Evolutionary conservation across 2,113 vertebrate genomes (phyloP), one percentile per base, ranked within the genome.

Genomic region (Chaenocephalus aceratus): DNA sequence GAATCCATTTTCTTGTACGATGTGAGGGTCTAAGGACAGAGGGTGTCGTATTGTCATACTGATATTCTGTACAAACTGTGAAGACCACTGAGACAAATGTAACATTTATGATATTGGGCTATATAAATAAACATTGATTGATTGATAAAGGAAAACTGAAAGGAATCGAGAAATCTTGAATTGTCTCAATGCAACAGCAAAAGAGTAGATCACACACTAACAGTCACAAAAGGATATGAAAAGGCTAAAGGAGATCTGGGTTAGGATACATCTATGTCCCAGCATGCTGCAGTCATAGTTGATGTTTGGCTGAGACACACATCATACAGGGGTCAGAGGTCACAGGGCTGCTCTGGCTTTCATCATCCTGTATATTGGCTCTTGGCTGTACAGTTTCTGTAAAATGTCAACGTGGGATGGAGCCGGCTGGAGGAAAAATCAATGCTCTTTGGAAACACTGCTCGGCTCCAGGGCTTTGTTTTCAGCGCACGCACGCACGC

Each of bases 301-400:
- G 89, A 89, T 85, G 85, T 82, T 87, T 81, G 74, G 57, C 86
- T 86, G 77, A 88, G 78, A 81, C 86, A 81, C 58, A 70, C 84
- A 90, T 91, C 86, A 89, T 81, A 85, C 54, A 36, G 46, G 81
- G 90, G 78, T 93, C 86, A 91, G 82, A 87, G 93, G 90, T 94
- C 89, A 84, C 75, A 26, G 60, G 82, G 83, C 86, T 80, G 76
- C 74, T 46, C 72, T 82, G 75, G 76, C 84, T 93, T 93, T 92
- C 83, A 92, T 91, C 84, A 90, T 77, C 59, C 75, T 56, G 80
- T 72, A 77, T 74, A 82, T 82, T 84, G 72, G 86, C 82, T 88
- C 75, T 76, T 83, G 78, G 82, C 85, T 79, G 64, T 72, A 79
- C 83, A 79, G 76, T 62, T 85, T 72, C 89, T 91, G 83, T 81